Conservation (phyloP, 2,888 invertebrate species). For the Saturnia pavonia region DNA sequence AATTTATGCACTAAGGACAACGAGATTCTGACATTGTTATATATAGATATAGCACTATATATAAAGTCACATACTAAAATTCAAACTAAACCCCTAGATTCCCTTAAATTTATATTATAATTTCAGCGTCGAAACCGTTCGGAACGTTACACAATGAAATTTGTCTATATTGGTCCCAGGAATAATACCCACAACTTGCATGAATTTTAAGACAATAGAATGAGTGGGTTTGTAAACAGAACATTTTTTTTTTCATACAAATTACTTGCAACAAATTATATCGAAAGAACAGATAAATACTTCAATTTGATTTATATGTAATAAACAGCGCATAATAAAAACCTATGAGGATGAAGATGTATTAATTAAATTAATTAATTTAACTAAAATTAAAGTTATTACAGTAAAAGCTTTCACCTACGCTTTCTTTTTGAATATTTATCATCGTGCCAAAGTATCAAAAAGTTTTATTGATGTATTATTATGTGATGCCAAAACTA, state of each 20-base stretch:
- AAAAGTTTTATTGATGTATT: background rate
- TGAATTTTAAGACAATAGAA: background rate
- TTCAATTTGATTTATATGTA: background rate
- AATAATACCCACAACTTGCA: background rate
- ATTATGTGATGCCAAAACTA: background rate
- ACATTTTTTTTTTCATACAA: background rate
- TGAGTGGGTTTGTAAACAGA: background rate
- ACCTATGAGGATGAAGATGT: background rate
- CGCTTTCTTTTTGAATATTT: slow-evolving; percentile 1
- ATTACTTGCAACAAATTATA: background rate
- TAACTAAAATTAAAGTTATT: slow-evolving; percentile 5
- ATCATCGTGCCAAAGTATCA: background rate
- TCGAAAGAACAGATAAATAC: background rate
- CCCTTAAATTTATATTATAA: background rate
- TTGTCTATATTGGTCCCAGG: background rate
- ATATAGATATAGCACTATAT: too few species aligned
- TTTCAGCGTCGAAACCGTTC: background rate
- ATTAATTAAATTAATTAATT: background rate
- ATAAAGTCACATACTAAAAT: too few species aligned
- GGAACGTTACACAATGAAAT: background rate
- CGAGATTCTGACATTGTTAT: too few species aligned
- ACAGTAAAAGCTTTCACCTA: slow-evolving; percentile 11
- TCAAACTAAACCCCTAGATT: too few species aligned
- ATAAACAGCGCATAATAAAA: background rate
- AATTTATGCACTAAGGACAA: background rate